Evolutionary conservation across 2,113 vertebrate genomes (phyloP).

Genomic region (Eonycteris spelaea): DNA sequence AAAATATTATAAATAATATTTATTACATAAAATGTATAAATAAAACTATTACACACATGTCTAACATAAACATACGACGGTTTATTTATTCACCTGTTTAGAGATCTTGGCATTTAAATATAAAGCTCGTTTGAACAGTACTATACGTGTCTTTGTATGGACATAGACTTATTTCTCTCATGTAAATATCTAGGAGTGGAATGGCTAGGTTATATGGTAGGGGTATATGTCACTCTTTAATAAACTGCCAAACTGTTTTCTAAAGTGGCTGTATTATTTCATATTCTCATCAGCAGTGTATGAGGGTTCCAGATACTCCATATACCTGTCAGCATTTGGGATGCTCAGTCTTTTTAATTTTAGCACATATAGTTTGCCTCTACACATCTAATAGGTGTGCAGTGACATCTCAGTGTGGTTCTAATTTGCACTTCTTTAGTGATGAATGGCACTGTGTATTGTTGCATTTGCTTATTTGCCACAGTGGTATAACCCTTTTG

Average conservation of each 20-base stretch:
- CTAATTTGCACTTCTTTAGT: background rate
- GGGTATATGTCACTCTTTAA: background rate
- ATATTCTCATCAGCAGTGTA: background rate
- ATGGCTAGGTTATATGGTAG: background rate
- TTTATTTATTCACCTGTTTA: background rate
- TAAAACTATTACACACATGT: background rate
- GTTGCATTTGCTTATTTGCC: background rate
- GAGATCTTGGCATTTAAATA: background rate
- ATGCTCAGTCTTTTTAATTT: background rate
- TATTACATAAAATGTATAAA: background rate
- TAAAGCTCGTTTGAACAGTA: background rate
- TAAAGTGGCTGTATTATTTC: background rate
- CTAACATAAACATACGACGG: too few relatives aligned
- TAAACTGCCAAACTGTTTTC: background rate
- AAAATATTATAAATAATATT: background rate
- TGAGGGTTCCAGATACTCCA: background rate
- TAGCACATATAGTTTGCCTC: background rate
- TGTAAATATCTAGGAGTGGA: background rate
- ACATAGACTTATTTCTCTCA: background rate
- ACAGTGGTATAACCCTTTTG: background rate
- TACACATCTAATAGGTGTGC: background rate
- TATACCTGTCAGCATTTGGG: background rate
- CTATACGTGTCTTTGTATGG: background rate
- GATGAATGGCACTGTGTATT: background rate
- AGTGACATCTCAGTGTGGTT: background rate